Percentiles rank a stretch among this genome's conserved stretches.
Evolutionary conservation across 2,888 invertebrate species (phyloP).

Genomic region (Drosophila anceps): DNA sequence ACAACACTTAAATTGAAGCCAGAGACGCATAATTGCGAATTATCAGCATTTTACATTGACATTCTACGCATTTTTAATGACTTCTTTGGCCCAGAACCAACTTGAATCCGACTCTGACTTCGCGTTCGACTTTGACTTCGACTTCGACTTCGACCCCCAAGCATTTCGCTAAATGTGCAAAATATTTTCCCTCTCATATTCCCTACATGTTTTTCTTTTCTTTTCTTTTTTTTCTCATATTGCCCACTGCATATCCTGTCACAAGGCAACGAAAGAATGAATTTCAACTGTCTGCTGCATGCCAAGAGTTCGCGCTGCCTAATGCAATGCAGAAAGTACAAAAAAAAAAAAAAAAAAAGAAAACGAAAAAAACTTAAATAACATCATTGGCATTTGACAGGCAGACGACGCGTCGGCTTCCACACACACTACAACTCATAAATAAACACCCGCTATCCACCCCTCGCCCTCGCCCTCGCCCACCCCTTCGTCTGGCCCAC

Average conservation of each 20-base stretch:
- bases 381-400: slow-evolving; percentile 73
- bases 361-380: slow-evolving; percentile 45
- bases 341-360: neutral
- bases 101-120: slow-evolving; percentile 1
- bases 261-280: slow-evolving; percentile 18
- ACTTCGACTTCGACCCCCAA: slow-evolving; percentile 13
- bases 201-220: neutral
- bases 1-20: slow-evolving; percentile 42
- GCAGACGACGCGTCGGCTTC: slow-evolving; percentile 51
- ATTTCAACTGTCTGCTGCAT: slow-evolving; percentile 56
- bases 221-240: slow-evolving; percentile 2
- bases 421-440: neutral
- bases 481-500: neutral
- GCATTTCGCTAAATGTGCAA: slow-evolving; percentile 29
- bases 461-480: neutral
- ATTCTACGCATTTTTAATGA: slow-evolving; percentile 73
- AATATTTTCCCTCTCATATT: slow-evolving; percentile 21
- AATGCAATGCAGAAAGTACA: neutral
- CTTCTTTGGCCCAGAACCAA: slow-evolving; percentile 56
- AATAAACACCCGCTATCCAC: neutral
- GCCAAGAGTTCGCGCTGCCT: slow-evolving; percentile 20
- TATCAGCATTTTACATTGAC: slow-evolving; percentile 74
- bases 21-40: slow-evolving; percentile 67
- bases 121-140: neutral
- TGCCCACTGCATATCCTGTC: slow-evolving; percentile 33